Percentiles rank a stretch among this genome's conserved stretches.
These are phyloP conservation scores for Tragelaphus buxtoni DNA, from an alignment of 2,113 vertebrate genomes.

Conservation along the genomic window DNA sequence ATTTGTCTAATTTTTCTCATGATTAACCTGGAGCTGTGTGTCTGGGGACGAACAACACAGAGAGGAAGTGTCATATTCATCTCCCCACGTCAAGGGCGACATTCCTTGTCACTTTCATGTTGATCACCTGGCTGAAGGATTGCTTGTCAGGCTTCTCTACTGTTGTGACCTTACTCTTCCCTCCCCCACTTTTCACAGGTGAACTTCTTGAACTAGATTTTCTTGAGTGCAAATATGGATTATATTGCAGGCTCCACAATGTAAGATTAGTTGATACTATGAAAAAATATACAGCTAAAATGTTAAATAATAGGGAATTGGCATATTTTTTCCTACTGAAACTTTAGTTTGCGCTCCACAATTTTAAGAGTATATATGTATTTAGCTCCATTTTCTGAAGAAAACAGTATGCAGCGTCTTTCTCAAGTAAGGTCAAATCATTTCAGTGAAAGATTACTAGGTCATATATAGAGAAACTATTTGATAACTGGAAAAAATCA, in stretches of 20 bases:
- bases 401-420: background rate
- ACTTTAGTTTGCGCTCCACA: background rate
- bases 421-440: background rate
- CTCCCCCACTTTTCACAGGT: background rate
- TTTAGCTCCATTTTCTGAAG: background rate
- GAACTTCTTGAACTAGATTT: background rate
- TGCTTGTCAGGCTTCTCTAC: background rate
- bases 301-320: background rate
- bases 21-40: background rate
- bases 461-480: background rate
- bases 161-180: background rate
- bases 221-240: background rate
- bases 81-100: background rate
- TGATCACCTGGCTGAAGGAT: background rate
- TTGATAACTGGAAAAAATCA: background rate
- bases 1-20: background rate
- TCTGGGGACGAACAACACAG: background rate
- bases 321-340: background rate
- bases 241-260: background rate
- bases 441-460: background rate
- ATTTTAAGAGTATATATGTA: background rate
- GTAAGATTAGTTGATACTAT: background rate
- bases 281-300: background rate
- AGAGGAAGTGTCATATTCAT: background rate
- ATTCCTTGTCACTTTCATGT: background rate